Evolutionary conservation across 2,888 invertebrate genomes (phyloP), one percentile per base, ranked within the genome.

Genomic region (Drosophila diplacantha): DNA sequence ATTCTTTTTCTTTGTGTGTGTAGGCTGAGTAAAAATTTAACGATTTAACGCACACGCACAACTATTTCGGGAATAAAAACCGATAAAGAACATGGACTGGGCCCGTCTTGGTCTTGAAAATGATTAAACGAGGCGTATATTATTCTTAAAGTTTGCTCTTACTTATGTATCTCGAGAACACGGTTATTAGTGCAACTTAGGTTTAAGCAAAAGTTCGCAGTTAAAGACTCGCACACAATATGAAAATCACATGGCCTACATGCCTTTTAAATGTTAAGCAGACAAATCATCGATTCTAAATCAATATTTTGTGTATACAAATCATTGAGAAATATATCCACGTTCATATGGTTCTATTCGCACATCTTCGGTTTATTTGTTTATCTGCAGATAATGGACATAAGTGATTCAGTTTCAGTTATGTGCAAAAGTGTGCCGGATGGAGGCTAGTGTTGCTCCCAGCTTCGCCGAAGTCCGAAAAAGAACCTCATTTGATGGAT

Each of bases 311-410:
- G 56, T 64, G 41, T 65, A 69, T 43, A 66, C 65, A 66, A 66
- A 69, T 66, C 65, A 51, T 37, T 43, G 35, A 16, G 37, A 31
- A 69, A 63, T 59, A 54, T 46, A 47, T 52, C 72, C 52, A 70
- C 64, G 68, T 72, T 59, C 64, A 78, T 68, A 64, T 64, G 35
- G 26, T 29, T 14, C 16, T 8, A 69, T 77, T 83, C 73, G 58
- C 82, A 70, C 52, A 16, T 52, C 39, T 47, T 58, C 53, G 49
- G 52, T 60, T 75, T 71, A 37, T 20, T 43, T 61, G 65, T 61
- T 61, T 61, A 64, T 43, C n/a, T 16, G 3, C 5, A 26, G 14
- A 35, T 29, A 58, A 58, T 41, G 22, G n/a, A 38, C 35, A 63
- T 41, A 18, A 51, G 22, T 41, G 51, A 43, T 60, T 58, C 37